Base-by-base conservation (phyloP, 2,797 vertebrate genomes). In the Nasua narica region DNA sequence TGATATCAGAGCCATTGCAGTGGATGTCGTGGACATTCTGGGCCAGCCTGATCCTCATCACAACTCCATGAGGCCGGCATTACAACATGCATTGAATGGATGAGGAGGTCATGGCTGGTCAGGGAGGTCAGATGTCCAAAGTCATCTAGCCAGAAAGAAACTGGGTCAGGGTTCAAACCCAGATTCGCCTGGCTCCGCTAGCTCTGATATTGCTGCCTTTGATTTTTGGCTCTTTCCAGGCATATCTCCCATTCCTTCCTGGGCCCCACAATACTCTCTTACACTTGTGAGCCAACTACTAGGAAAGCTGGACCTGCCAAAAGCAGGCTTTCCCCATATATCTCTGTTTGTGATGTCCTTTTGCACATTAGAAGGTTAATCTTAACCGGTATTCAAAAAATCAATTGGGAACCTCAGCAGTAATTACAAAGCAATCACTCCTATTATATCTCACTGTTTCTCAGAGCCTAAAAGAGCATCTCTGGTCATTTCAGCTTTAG, bases 111-210 rank as follows among this genome's bases (percentile, higher is more conserved):
- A 29, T 35, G 12, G 67, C 32, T 16, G 77, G n/a, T 58, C 23
- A 87, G 40, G 37, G 35, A 81, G 56, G 48, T 65, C 46, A 13
- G 70, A 12, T 0, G 15, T 60, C 19, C 43, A 12, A 54, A 79
- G 79, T 72, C 90, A 62, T 32, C 29, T 40, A 82, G 43, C 12
- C 54, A 65, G 94, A 86, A 78, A 91, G 50, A 69, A 18, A 72
- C 11, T 1, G 37, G 67, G 32, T 50, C 89, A 4, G 25, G 35
- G 32, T 25, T 86, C 74, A 35, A 65, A 32, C 32, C 10, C 9
- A 25, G 27, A 7, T 35, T 67, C 3, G 0, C 27, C 52, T 1
- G 69, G 11, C 25, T 56, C 11, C 23, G 56, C 50, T 60, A 0
- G 0, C 67, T 58, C 43, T 56, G 21, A 37, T 5, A 27, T 4